These are phyloP conservation scores for Paraplagusia blochii DNA, from an alignment of 2,113 vertebrate genomes.

Conservation along the genomic window DNA sequence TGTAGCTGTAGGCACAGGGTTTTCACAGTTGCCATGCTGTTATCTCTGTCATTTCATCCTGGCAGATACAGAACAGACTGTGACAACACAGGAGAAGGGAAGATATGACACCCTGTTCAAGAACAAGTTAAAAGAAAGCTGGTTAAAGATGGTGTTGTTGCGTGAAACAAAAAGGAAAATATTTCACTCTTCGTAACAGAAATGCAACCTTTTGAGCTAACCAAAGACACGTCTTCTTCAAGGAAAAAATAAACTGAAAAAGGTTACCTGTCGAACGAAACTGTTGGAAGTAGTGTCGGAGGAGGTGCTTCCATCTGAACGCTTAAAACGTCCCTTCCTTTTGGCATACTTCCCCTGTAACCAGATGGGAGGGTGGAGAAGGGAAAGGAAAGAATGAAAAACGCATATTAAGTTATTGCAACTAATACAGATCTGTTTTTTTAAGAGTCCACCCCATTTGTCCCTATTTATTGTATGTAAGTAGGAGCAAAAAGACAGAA, in stretches of 20 bases:
- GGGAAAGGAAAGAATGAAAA: constrained; percentile 9
- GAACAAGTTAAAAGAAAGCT: constrained; percentile 12
- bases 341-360: constrained; percentile 89
- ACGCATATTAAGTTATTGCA: constrained; percentile 17
- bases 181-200: no score
- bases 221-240: no score
- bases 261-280: constrained; percentile 91
- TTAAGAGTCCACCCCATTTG: no score
- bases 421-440: constrained; percentile 3
- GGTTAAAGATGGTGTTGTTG: not conserved
- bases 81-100: constrained; percentile 16
- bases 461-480: no score
- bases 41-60: constrained; percentile 23
- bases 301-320: constrained; percentile 93
- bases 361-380: not conserved
- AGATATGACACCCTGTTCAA: not conserved
- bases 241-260: no score
- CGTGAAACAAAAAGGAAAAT: not conserved
- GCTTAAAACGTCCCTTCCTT: constrained; percentile 93
- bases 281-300: constrained; percentile 98
- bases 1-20: constrained; percentile 6
- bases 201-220: no score
- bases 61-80: constrained; percentile 8
- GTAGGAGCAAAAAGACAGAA: no score
- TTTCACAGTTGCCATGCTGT: constrained; percentile 12